A percentile compares a stretch with the other conserved stretches of the same genome.
Evolutionary conservation across 2,888 invertebrate genomes (phyloP).

Genomic region (Agrochola lychnidis): DNA sequence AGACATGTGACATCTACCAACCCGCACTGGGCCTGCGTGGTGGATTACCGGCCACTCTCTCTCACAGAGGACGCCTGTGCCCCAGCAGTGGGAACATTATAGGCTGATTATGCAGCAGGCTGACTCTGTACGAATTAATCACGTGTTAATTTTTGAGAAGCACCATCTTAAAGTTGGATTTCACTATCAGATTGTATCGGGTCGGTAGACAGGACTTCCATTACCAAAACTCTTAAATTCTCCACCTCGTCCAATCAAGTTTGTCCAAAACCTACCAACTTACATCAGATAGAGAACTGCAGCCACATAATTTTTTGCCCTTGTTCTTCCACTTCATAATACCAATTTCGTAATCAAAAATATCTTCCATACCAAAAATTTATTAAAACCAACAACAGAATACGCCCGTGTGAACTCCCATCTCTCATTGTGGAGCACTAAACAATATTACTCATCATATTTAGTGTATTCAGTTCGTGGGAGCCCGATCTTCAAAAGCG

Average conservation of each 20-base stretch:
- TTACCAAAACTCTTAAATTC: not conserved
- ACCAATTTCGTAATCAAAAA: not conserved
- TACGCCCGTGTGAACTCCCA: slow-evolving; percentile 56
- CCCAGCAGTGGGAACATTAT: no score
- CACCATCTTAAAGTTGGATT: not conserved
- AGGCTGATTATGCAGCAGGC: not conserved
- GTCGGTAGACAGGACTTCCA: no score
- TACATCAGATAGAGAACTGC: not conserved
- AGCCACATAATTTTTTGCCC: not conserved
- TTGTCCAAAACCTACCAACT: not conserved
- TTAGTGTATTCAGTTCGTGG: slow-evolving; percentile 68
- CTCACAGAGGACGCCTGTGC: no score
- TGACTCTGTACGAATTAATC: not conserved
- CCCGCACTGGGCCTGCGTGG: no score
- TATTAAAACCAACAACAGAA: slow-evolving; percentile 39
- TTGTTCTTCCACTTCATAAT: not conserved
- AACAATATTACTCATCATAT: slow-evolving; percentile 69
- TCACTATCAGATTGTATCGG: not conserved
- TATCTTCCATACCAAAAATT: not conserved
- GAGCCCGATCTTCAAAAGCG: slow-evolving; percentile 67
- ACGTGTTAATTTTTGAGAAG: not conserved
- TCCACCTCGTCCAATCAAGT: not conserved
- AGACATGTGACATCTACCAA: no score
- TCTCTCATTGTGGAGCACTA: slow-evolving; percentile 46
- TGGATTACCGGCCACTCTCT: no score